phyloP scores from a whole-genome alignment of 2,797 vertebrate species.

The Oreochromis mossambicus region DNA sequence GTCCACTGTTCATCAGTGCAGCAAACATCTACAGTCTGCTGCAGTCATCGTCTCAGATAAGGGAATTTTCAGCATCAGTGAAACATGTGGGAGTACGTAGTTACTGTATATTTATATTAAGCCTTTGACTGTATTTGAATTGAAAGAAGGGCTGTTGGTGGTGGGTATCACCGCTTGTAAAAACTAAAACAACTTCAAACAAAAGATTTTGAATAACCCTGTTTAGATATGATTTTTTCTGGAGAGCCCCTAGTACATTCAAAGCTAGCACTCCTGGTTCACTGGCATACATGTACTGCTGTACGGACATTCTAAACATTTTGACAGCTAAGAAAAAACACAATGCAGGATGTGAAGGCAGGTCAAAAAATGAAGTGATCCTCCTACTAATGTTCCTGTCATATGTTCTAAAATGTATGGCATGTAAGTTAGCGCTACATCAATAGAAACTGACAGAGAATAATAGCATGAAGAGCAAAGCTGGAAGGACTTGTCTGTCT shows the following conservation, averaged over 20 bases:
- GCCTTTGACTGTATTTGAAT: slow-evolving; percentile 29
- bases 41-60: slow-evolving; percentile 33
- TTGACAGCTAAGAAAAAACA: slow-evolving; percentile 10
- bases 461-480: slow-evolving; percentile 12
- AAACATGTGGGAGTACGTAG: slow-evolving; percentile 52
- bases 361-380: slow-evolving; percentile 15
- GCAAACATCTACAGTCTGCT: slow-evolving; percentile 25
- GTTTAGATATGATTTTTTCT: slow-evolving; percentile 49
- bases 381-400: slow-evolving; percentile 21
- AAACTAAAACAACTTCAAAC: slow-evolving; percentile 29
- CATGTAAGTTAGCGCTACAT: slow-evolving; percentile 18
- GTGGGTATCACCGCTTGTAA: background rate
- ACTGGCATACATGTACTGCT: background rate
- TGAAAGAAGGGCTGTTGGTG: slow-evolving; percentile 31
- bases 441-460: slow-evolving; percentile 26
- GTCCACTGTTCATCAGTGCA: slow-evolving; percentile 29
- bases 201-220: slow-evolving; percentile 22
- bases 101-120: slow-evolving; percentile 57
- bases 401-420: slow-evolving; percentile 19
- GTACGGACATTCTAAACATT: background rate
- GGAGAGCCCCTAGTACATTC: slow-evolving; percentile 40
- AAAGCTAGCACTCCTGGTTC: background rate
- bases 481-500: slow-evolving; percentile 31
- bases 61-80: slow-evolving; percentile 53
- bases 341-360: background rate